These are phyloP conservation scores for Protosalanx chinensis DNA, from an alignment of 2,797 vertebrate genomes.

Conservation along the genomic window DNA sequence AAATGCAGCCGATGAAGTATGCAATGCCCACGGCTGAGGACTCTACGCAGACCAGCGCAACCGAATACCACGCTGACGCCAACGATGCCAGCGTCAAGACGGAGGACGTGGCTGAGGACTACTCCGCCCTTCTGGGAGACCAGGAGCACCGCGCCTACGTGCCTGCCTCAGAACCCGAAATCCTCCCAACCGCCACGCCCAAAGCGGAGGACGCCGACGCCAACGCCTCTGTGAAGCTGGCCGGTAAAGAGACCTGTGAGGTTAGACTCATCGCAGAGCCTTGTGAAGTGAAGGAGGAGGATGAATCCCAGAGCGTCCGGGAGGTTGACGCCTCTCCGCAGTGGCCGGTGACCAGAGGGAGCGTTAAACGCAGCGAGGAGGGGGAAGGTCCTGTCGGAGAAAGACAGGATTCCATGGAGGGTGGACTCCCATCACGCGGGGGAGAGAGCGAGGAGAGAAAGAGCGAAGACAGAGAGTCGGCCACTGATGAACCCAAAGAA, in stretches of 20 bases:
- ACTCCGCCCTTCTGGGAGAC: constrained; percentile 67
- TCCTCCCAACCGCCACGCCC: constrained; percentile 57
- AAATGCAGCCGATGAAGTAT: constrained; percentile 57
- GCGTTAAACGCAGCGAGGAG: constrained; percentile 39
- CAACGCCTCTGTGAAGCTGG: constrained; percentile 39
- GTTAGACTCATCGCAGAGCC: constrained; percentile 55
- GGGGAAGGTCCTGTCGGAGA: constrained; percentile 24
- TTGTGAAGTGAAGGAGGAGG: constrained; percentile 73
- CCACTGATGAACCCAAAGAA: constrained; percentile 26
- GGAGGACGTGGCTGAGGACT: constrained; percentile 71
- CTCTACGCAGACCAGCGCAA: constrained; percentile 52
- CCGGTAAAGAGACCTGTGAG: constrained; percentile 44
- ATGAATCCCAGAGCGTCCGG: constrained; percentile 60
- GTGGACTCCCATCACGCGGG: constrained; percentile 20
- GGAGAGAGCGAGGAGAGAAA: constrained; percentile 44
- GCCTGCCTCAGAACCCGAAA: constrained; percentile 57
- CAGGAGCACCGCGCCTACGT: constrained; percentile 57
- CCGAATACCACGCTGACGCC: constrained; percentile 45
- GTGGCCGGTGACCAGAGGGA: constrained; percentile 42
- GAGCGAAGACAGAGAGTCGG: constrained; percentile 32
- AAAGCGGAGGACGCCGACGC: constrained; percentile 56
- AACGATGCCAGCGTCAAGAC: constrained; percentile 71
- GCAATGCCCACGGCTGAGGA: constrained; percentile 58
- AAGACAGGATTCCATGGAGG: constrained; percentile 33
- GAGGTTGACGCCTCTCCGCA: constrained; percentile 36